Evolutionary conservation across 2,888 invertebrate species (phyloP), one percentile per base, ranked within the genome.

Genomic region (Anodontia alba): DNA sequence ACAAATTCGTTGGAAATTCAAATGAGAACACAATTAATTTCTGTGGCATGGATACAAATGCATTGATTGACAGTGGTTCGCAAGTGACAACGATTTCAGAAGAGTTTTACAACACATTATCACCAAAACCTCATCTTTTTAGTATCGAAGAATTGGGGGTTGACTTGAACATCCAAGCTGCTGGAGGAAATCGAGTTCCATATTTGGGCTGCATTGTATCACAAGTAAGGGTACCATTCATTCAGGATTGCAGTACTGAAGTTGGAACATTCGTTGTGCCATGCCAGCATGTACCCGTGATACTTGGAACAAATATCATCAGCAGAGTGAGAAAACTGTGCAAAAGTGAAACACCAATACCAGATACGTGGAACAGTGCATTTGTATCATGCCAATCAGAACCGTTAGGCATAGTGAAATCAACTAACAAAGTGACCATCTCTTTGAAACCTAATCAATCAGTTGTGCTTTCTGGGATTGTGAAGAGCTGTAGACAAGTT

Each of bases 231-330:
- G 49, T 49, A 23, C 49, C 49, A 49, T 49, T 49, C 17, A n/a
- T 49, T 5, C 49, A 5, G 20, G 20, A 49, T 23, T n/a, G n/a
- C 23, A 23, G 5, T 17, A 49, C 17, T 5, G 20, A 49, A 49
- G 49, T 49, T 5, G 49, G 49, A 20, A 17, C 20, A n/a, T 20
- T 49, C 3, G 49, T 49, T 10, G 49, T 49, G 20, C 49, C 49
- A 8, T 5, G 10, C 2, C 7, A 5, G 5, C 10, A 29, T 12
- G 62, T 62, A 5, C 62, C 62, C 3, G 29, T 62, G 12, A 62
- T 62, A n/a, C 5, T 62, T 31, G 62, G 62, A 62, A 62, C 62
- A 10, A 62, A 62, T 62, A 26, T 33, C 17, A 62, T 62, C 33
- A 29, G 33, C 49, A 5, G 49, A 7, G 5, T 5, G 5, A 49